phyloP scores from a whole-genome alignment of 2,797 vertebrate species.

The Aselliscus stoliczkanus region DNA sequence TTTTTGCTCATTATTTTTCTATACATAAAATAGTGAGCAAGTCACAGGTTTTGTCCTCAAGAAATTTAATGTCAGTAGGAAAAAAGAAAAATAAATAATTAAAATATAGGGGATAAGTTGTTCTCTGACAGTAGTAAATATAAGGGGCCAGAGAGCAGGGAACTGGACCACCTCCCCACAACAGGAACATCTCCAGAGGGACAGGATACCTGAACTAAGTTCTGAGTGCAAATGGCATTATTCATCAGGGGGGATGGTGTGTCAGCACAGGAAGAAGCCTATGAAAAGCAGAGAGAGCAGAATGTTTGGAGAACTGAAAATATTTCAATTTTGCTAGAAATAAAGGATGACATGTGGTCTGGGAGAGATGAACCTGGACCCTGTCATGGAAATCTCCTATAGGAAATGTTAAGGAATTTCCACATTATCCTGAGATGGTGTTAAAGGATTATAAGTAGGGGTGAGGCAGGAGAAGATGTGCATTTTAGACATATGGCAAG shows the following conservation, averaged over 20 bases:
- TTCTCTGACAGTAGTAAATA: neutral
- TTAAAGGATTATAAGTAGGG: neutral
- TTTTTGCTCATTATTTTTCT: neutral
- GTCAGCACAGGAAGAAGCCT: neutral
- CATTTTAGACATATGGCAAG: neutral
- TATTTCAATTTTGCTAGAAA: neutral
- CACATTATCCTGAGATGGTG: neutral
- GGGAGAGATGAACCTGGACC: neutral
- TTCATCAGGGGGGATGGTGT: neutral
- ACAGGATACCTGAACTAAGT: neutral
- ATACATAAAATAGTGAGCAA: neutral
- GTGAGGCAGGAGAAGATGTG: neutral
- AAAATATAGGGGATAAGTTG: neutral
- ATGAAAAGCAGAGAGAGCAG: neutral
- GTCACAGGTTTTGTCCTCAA: neutral
- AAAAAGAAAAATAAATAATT: neutral
- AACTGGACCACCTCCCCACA: neutral
- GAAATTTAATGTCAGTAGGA: neutral
- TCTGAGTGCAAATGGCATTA: neutral
- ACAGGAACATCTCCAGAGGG: neutral
- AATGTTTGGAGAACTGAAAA: neutral
- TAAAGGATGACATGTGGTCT: neutral
- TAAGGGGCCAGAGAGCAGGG: neutral
- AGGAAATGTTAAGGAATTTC: neutral
- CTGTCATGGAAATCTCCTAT: neutral